Conservation (phyloP, 1,140 invertebrate species). For the Apis cerana region DNA sequence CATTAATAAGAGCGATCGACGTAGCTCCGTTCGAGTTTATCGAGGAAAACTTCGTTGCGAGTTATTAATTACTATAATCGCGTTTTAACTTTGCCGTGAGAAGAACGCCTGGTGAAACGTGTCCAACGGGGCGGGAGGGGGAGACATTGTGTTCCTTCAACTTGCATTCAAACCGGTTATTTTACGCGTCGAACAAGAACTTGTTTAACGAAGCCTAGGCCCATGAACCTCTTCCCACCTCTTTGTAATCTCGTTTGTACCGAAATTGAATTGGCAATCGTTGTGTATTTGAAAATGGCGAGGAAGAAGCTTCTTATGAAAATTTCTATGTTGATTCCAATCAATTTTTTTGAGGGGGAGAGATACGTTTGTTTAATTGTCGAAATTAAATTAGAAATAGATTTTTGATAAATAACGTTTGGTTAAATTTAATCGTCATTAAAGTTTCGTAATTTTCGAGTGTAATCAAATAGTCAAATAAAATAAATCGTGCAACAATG, state of each 20-base stretch:
- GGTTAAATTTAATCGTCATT: no score
- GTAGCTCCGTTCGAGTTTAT: constrained; percentile 21
- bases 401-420: no score
- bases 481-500: no score
- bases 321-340: no score
- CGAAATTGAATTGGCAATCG: neutral
- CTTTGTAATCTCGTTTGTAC: neutral
- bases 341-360: no score
- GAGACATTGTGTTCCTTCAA: neutral
- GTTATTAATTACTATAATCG: constrained; percentile 49
- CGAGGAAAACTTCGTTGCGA: constrained; percentile 54
- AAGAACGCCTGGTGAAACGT: neutral
- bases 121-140: neutral
- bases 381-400: no score
- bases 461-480: no score
- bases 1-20: constrained; percentile 21
- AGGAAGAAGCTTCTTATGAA: neutral
- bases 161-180: neutral
- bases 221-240: neutral
- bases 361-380: no score
- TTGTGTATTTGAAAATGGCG: no score
- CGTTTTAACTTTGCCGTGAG: neutral
- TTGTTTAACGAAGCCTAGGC: neutral
- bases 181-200: neutral
- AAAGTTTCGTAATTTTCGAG: no score